Conservation (phyloP, 2,797 vertebrate species). For the Anisognathus igniventris region DNA sequence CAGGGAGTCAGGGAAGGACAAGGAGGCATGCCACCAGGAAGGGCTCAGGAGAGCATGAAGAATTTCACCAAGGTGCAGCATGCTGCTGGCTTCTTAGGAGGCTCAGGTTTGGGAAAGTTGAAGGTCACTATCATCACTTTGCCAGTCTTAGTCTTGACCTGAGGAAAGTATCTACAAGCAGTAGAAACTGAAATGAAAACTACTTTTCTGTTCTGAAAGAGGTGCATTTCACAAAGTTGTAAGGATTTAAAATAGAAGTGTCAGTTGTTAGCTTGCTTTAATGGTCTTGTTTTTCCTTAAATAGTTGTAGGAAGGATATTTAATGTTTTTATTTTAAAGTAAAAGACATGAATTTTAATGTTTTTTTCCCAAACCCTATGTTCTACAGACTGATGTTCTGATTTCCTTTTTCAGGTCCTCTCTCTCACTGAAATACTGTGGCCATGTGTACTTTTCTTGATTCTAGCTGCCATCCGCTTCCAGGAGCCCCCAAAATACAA, state of each 20-base stretch:
- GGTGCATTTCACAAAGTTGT: neutral
- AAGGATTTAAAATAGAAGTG: neutral
- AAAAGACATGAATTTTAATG: neutral
- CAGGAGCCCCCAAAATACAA: slow-evolving; percentile 69
- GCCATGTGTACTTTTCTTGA: slow-evolving; percentile 72
- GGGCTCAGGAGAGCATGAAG: neutral
- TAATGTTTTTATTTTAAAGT: neutral
- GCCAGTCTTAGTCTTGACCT: neutral
- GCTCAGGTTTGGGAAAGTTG: neutral
- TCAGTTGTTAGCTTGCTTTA: neutral
- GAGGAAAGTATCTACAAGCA: neutral
- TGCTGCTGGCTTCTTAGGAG: neutral
- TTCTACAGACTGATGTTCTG: neutral
- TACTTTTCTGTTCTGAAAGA: neutral
- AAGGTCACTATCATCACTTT: neutral
- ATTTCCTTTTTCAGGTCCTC: slow-evolving; percentile 59
- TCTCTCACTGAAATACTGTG: slow-evolving; percentile 72
- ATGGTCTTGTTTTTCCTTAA: neutral
- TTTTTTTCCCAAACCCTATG: neutral
- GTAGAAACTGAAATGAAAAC: neutral
- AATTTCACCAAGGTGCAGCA: neutral
- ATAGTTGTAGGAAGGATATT: neutral
- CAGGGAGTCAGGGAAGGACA: neutral
- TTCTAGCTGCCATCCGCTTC: slow-evolving; percentile 65
- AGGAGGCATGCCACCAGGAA: fast-evolving